Conservation (phyloP, 30 jellyfish, hydroid and myxozoan species). For the Nemopilema nomurai region DNA sequence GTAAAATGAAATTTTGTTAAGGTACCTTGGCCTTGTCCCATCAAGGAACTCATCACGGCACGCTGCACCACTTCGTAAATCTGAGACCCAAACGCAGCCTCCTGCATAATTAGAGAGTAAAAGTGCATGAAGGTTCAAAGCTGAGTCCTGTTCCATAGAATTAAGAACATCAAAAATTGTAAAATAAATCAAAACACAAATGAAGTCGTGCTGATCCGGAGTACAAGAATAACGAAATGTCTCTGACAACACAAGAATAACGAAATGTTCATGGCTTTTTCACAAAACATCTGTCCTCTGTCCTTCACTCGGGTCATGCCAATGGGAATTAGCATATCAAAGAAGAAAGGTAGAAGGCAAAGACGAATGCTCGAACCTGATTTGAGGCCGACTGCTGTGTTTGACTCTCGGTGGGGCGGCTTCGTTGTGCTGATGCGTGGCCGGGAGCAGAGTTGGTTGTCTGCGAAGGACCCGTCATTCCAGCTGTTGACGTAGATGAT, state of each 20-base stretch:
- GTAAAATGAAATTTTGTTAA: neutral
- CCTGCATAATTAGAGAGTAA: neutral
- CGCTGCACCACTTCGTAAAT: constrained; percentile 26
- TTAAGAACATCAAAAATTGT: too few relatives aligned
- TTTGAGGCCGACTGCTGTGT: neutral
- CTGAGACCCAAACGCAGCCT: neutral
- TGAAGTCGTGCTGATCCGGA: too few relatives aligned
- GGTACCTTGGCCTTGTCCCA: constrained; percentile 19
- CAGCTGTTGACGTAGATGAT: neutral
- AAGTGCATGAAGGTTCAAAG: too few relatives aligned
- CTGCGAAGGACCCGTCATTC: neutral
- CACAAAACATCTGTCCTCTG: too few relatives aligned
- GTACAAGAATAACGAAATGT: too few relatives aligned
- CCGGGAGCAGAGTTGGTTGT: neutral
- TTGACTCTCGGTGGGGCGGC: neutral
- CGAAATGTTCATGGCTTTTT: too few relatives aligned
- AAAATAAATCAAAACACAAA: too few relatives aligned
- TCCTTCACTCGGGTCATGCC: too few relatives aligned
- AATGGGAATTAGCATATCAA: too few relatives aligned
- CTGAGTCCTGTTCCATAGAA: too few relatives aligned
- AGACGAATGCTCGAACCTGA: neutral
- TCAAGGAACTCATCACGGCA: constrained; percentile 4
- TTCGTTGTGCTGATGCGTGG: neutral
- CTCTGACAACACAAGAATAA: too few relatives aligned
- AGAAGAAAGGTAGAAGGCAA: neutral